Evolutionary conservation across 2,113 vertebrate genomes (phyloP), one percentile per base, ranked within the genome.

Genomic region (Myrmophylax atrothorax): DNA sequence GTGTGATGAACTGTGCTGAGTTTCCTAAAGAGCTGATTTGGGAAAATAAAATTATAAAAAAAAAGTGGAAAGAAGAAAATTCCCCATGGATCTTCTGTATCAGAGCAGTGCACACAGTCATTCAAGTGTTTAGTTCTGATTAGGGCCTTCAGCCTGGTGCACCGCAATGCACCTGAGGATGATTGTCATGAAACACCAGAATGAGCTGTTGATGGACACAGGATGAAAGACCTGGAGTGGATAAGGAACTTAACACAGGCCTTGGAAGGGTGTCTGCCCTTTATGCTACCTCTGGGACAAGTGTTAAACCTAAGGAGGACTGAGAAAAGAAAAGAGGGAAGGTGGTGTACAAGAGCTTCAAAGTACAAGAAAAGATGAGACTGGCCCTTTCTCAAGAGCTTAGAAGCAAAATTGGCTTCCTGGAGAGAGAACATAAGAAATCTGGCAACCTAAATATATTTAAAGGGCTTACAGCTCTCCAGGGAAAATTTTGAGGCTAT

Each of bases 371-470:
- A 93, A 80, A 83, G 66, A 94, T 94, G 94, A 95, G 62, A 87
- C 89, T 92, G 87, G 74, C 77, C 94, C 88, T 96, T 95, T 96
- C 90, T 90, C 77, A 93, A 92, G 92, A 94, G 88, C 55, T 82
- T 93, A 85, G 70, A 60, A 83, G 47, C 23, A 93, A 97, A 96
- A 96, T 67, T 89, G 92, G 75, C 93, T 96, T 97, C 81, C 56
- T 93, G 91, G 91, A 92, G 82, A 92, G 77, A 84, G 31, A 96
- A 90, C 85, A 94, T 90, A 85, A 96, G 93, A 97, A 91, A 87
- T 95, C 62, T 96, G 86, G 93, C 81, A 97, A 94, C 94, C 49
- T 87, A 90, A 97, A 94, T 93, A 85, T 79, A 92, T 90, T 94
- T 94, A 92, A 96, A 97, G 93, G 83, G 55, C 75, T 96, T 83